Base-by-base conservation (phyloP, 2,888 invertebrate species). In the Luffia ferchaultella region DNA sequence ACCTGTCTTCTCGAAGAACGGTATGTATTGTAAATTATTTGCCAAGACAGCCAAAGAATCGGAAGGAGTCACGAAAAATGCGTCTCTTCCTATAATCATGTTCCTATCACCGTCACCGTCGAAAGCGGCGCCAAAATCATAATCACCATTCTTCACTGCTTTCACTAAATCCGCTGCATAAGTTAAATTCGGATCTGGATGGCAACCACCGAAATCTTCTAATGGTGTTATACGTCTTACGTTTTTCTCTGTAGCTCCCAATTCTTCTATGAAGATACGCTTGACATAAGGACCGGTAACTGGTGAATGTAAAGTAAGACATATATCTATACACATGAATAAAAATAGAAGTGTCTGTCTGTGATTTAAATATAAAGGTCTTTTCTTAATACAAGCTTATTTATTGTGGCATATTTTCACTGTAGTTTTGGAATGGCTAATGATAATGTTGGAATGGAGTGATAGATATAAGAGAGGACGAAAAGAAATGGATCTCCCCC, bases 81-180 rank as follows among this genome's bases (percentile, higher is more conserved):
- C 98, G 54, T 89, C 90, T 64, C 92, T 89, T 0, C 99, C 99
- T 50, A 99, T 89, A 62, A 99, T 95, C 99, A 98, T 98, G 84
- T 97, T 98, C 53, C 97, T 90, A 71, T 98, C 97, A 54, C 99
- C 99, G 75, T 99, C 99, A 0, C 99, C 99, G 84, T 99, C 99
- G 71, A 99, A 99, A 17, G 99, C 99, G 1, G 97, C 98, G 9
- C 99, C 99, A 61, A 88, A 83, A 57, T 89, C 89, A 40, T 80
- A 87, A 54, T 86, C 87, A 0, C 87, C 88, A 1, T 63, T 73
- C 50, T 83, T 86, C 55, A 95, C 87, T 47, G 88, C 86, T 43
- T 87, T 80, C 0, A 95, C 94, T 45, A 95, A 86, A 64, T 92
- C 90, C 20, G 89, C 89, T 1, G 95, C 95, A 66, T 95, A 95